These are phyloP conservation scores for Tanytarsus gracilentus DNA, from an alignment of 2,888 invertebrate genomes.

Conservation along the genomic window DNA sequence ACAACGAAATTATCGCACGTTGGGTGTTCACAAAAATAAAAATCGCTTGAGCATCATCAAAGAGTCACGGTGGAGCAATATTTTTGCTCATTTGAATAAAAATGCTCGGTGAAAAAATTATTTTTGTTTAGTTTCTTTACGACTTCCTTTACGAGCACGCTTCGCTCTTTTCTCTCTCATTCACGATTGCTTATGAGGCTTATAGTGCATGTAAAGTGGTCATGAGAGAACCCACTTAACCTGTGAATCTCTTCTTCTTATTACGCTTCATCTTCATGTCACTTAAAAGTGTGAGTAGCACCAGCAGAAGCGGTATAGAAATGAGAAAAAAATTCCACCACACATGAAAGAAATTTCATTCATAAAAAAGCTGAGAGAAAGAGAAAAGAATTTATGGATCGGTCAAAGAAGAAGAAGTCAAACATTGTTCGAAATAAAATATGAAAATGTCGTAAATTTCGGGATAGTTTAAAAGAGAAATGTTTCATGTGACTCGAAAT, in stretches of 20 bases:
- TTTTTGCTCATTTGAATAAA: constrained; percentile 4
- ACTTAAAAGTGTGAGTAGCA: neutral
- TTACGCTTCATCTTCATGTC: neutral
- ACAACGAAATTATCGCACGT: neutral
- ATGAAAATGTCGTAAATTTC: neutral
- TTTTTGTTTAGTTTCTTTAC: neutral
- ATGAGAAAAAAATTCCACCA: too few species aligned
- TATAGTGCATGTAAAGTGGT: too few species aligned
- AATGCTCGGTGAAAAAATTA: neutral
- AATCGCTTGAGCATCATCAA: neutral
- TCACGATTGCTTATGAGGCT: too few species aligned
- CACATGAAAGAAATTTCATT: neutral
- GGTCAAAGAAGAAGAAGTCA: neutral
- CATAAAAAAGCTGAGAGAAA: neutral
- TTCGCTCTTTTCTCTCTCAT: too few species aligned
- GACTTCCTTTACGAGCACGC: neutral
- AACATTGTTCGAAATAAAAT: too few species aligned
- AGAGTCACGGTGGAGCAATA: neutral
- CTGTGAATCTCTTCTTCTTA: neutral
- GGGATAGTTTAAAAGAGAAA: neutral
- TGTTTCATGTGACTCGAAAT: neutral
- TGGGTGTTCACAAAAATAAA: neutral
- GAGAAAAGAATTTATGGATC: neutral
- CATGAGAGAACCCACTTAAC: neutral
- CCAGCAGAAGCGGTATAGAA: neutral